phyloP scores from a whole-genome alignment of 1,140 invertebrate genomes.

The Bombus impatiens region DNA sequence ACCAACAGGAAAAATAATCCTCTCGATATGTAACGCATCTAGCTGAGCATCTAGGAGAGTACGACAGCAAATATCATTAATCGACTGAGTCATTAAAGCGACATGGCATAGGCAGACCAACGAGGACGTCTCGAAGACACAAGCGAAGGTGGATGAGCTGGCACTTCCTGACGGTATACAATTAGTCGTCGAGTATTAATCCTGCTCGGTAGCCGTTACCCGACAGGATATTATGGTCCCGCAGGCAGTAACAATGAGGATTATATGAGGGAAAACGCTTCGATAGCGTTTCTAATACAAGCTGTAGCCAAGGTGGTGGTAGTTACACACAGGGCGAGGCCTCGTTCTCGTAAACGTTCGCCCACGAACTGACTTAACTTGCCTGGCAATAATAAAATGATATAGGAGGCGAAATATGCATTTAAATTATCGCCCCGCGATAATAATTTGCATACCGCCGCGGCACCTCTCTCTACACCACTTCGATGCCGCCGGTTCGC shows the following conservation, averaged over 20 bases:
- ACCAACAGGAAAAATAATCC: neutral
- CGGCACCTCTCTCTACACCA: slow-evolving; percentile 71
- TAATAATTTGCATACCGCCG: slow-evolving; percentile 83
- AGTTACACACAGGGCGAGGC: slow-evolving; percentile 52
- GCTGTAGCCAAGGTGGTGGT: slow-evolving; percentile 47
- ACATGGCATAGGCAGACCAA: slow-evolving; percentile 26
- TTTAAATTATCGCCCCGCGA: slow-evolving; percentile 83
- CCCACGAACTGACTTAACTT: slow-evolving; percentile 80
- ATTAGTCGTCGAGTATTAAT: slow-evolving; percentile 79
- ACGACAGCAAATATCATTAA: slow-evolving; percentile 52
- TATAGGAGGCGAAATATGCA: slow-evolving; percentile 83
- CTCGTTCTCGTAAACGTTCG: slow-evolving; percentile 73
- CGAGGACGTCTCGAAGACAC: slow-evolving; percentile 52
- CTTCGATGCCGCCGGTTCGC: slow-evolving; percentile 81
- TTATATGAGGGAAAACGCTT: slow-evolving; percentile 78
- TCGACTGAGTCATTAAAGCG: slow-evolving; percentile 48
- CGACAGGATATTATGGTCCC: slow-evolving; percentile 78
- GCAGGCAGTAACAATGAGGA: slow-evolving; percentile 78
- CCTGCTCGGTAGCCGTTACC: slow-evolving; percentile 73
- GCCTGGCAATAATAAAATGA: slow-evolving; percentile 83
- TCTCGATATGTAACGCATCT: neutral
- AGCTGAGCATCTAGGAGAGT: too few species aligned
- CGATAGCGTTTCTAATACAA: slow-evolving; percentile 79
- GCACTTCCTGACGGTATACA: slow-evolving; percentile 74
- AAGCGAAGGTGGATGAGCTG: slow-evolving; percentile 61